Percentiles rank a stretch among this genome's conserved stretches.
Conservation (phyloP, 1,140 invertebrate species). For the Drosophila tristis region DNA sequence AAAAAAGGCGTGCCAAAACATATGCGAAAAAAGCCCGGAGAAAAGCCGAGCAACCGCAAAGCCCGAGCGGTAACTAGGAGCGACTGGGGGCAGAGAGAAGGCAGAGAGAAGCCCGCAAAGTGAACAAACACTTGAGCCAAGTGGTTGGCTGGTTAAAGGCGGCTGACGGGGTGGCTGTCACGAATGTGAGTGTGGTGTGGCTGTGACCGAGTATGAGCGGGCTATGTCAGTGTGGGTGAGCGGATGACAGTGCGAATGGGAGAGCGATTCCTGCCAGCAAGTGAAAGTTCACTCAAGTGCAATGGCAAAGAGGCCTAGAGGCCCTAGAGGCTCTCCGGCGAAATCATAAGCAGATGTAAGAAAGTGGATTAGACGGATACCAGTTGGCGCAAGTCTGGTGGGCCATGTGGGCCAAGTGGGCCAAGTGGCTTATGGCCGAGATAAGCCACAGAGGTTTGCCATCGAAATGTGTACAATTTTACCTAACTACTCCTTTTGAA, state of each 20-base stretch:
- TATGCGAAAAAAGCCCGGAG: conserved; percentile 56
- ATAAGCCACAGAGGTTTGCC: conserved; percentile 9
- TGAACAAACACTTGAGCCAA: conserved; percentile 78
- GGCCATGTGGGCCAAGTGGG: conserved; percentile 14
- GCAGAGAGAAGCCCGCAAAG: conserved; percentile 62
- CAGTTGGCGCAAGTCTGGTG: conserved; percentile 3
- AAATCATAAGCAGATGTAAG: conserved; percentile 51
- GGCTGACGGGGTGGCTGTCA: conserved; percentile 2
- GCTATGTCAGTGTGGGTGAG: conserved; percentile 28
- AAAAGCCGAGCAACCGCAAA: conserved; percentile 34
- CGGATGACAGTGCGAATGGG: conserved; percentile 39
- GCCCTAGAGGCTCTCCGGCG: conserved; percentile 7
- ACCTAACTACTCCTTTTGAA: not conserved
- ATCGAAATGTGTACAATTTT: conserved; percentile 1
- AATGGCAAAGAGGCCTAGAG: conserved; percentile 36
- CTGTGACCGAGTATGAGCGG: not conserved
- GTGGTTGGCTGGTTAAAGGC: conserved; percentile 70
- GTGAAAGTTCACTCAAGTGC: conserved; percentile 66
- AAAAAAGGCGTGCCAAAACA: conserved; percentile 66
- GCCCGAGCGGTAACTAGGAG: conserved; percentile 56
- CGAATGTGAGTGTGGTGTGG: not conserved
- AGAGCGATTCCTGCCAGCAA: conserved; percentile 14
- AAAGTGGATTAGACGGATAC: conserved; percentile 44
- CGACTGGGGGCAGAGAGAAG: conserved; percentile 5
- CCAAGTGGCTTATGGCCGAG: not conserved